Base-by-base conservation (phyloP, 2,113 vertebrate genomes). In the Uropsilus gracilis region DNA sequence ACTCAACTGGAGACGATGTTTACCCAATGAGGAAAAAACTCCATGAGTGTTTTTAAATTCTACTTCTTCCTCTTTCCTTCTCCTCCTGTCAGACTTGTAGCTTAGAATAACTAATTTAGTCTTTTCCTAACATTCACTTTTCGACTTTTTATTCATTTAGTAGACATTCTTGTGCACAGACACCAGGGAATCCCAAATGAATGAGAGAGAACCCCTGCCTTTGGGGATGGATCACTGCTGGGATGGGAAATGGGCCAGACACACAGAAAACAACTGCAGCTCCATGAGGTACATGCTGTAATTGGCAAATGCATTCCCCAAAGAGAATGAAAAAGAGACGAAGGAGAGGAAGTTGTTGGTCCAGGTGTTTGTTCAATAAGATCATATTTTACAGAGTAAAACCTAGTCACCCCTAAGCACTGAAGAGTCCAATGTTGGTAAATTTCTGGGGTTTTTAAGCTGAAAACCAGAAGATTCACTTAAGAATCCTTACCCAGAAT, bases 371-470 rank as follows among this genome's bases (percentile, higher is more conserved):
- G 39, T 14, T 84, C 66, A 75, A n/a, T 44, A 32, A 39, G 78
- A 75, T 71, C 12, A 68, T 90, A 72, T 57, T 75, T 64, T 88
- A 24, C 26, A 46, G 0, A 2, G 11, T 8, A 76, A 16, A 84
- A 77, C 26, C 28, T 30, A 97, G 96, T 92, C 94, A 95, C 94
- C 95, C 93, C 92, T 92, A 96, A 89, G 77, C 94, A 88, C 93
- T n/a, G 90, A 93, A 94, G 94, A 97, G 84, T 96, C 95, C 92
- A 97, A 91, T 90, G 97, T 55, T 92, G 96, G 91, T 57, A n/a
- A 94, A 94, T 86, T 86, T 93, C 92, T 82, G 86, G 91, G 90
- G 88, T 44, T 93, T 61, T 84, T 88, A 89, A 37, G 57, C 75
- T 95, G 89, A 72, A 93, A 95, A 90, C 87, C 93, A 96, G 93